These are phyloP conservation scores for Halcyon smyrnensis DNA, from an alignment of 2,797 vertebrate species.

Conservation along the genomic window DNA sequence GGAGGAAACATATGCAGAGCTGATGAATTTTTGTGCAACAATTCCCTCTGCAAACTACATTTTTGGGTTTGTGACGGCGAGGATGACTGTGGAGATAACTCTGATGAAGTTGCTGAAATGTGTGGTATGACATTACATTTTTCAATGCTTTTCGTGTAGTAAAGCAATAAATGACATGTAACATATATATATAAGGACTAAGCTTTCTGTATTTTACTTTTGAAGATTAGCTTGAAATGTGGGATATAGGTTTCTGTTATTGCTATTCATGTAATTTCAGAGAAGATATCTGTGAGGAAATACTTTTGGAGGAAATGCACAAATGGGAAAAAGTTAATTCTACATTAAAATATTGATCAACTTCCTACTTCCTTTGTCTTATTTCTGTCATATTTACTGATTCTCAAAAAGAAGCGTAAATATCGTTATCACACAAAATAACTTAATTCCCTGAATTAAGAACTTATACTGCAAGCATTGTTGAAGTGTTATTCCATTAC, in stretches of 20 bases:
- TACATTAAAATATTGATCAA: neutral
- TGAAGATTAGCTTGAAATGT: neutral
- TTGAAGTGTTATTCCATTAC: neutral
- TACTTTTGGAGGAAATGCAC: neutral
- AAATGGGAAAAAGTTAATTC: neutral
- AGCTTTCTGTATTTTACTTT: neutral
- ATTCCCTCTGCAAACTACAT: slow-evolving; percentile 95
- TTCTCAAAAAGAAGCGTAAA: neutral
- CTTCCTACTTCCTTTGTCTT: neutral
- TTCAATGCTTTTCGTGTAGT: neutral
- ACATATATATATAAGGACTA: neutral
- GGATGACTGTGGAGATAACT: slow-evolving; percentile 98
- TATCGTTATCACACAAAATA: neutral
- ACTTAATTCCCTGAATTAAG: neutral
- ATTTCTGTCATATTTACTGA: neutral
- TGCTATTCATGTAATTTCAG: neutral
- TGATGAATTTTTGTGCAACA: slow-evolving; percentile 98
- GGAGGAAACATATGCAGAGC: slow-evolving; percentile 92
- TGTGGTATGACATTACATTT: slow-evolving; percentile 84
- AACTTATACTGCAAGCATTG: neutral
- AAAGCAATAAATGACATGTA: neutral
- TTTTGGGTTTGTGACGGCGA: slow-evolving; percentile 97
- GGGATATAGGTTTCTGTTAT: neutral
- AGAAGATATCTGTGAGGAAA: neutral
- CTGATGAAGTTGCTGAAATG: slow-evolving; percentile 92